Evolutionary conservation across 2,113 vertebrate genomes (phyloP).

Genomic region (Varanus komodoensis): DNA sequence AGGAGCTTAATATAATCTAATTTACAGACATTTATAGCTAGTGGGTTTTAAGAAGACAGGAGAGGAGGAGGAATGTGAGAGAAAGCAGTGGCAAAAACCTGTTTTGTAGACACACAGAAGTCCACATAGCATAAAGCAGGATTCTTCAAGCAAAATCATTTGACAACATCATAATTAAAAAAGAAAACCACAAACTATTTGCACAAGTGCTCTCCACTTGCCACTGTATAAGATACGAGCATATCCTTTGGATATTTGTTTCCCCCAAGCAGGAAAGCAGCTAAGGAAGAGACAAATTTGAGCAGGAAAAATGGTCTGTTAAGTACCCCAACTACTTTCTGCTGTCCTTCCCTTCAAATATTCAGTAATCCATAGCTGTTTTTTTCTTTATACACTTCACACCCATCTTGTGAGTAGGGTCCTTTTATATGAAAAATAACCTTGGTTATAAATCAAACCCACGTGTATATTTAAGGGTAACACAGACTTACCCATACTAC

Average conservation of each 20-base stretch:
- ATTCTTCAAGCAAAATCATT: background rate
- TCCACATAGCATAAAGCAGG: background rate
- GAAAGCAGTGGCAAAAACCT: background rate
- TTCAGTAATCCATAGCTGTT: background rate
- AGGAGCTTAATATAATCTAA: background rate
- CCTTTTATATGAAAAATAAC: background rate
- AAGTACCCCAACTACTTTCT: background rate
- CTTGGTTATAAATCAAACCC: background rate
- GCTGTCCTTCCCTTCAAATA: background rate
- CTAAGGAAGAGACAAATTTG: background rate
- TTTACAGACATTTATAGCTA: background rate
- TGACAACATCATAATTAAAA: background rate
- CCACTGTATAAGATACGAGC: background rate
- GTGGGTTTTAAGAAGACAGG: background rate
- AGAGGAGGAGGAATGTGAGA: background rate
- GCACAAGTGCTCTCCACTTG: background rate
- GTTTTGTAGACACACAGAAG: background rate
- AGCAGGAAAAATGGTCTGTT: background rate
- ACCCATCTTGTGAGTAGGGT: background rate
- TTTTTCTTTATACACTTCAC: background rate
- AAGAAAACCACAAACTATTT: background rate
- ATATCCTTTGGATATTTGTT: background rate
- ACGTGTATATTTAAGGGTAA: background rate
- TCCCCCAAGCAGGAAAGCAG: background rate
- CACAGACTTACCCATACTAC: background rate